Conservation (phyloP, 1,140 invertebrate genomes). For the Rhopalosiphum padi region DNA sequence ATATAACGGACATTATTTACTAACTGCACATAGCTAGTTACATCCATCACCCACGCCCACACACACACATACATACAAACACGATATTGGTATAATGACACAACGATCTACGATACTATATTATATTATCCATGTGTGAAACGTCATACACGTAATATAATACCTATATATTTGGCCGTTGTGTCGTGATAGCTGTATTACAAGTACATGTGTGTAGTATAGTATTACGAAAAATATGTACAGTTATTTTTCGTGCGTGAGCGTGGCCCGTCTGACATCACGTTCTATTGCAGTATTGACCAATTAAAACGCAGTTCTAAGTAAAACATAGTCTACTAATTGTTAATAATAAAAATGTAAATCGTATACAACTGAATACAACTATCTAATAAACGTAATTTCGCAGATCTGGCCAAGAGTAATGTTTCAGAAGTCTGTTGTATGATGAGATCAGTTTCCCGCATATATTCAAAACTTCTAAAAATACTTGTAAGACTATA, state of each 20-base stretch:
- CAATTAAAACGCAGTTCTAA: background rate
- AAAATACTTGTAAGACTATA: background rate
- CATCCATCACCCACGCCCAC: no score
- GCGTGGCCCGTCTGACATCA: background rate
- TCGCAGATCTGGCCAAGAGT: background rate
- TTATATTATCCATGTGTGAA: background rate
- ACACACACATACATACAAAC: background rate
- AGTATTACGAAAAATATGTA: background rate
- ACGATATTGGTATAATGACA: background rate
- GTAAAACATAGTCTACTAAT: background rate
- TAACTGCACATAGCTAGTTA: background rate
- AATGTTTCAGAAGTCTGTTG: background rate
- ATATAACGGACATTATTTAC: background rate
- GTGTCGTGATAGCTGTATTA: background rate
- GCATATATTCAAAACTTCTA: background rate
- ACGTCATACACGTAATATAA: background rate
- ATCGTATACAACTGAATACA: background rate
- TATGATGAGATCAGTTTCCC: background rate
- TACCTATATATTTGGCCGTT: background rate
- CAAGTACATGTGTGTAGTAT: no score
- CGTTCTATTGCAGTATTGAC: background rate
- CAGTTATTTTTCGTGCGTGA: background rate
- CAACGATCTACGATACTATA: background rate
- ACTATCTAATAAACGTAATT: background rate
- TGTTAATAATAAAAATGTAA: background rate